A percentile compares a stretch with the other conserved stretches of the same genome.
Evolutionary conservation across 2,797 vertebrate species (phyloP).

Genomic region (Sebastes itinus): DNA sequence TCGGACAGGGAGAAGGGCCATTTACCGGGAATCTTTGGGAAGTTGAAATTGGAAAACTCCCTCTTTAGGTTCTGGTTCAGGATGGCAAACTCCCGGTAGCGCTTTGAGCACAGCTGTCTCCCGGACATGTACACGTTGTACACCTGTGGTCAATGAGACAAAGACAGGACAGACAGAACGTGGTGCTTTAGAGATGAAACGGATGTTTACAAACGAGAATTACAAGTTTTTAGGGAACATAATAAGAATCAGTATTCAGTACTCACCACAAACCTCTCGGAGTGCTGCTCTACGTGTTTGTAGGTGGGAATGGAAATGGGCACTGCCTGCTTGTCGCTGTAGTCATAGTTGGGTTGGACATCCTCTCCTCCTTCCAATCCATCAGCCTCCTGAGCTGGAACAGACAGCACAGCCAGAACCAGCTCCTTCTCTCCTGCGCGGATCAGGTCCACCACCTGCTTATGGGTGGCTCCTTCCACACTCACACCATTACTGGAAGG

Average conservation of each 20-base stretch:
- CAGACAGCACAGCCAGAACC: conserved; percentile 92
- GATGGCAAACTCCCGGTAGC: conserved; percentile 95
- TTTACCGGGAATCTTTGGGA: conserved; percentile 94
- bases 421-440: conserved; percentile 95
- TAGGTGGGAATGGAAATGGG: conserved; percentile 97
- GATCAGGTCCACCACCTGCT: conserved; percentile 99
- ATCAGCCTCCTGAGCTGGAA: conserved; percentile 92
- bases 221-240: not conserved
- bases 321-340: conserved; percentile 96
- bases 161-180: not conserved
- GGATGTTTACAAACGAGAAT: not conserved
- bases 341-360: conserved; percentile 92
- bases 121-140: conserved; percentile 98
- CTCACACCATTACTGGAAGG: conserved; percentile 90
- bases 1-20: conserved; percentile 98
- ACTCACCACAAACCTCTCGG: conserved; percentile 97
- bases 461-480: conserved; percentile 96
- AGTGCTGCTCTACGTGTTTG: conserved; percentile 96
- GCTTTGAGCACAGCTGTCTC: conserved; percentile 93
- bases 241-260: not conserved
- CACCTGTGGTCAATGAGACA: conserved; percentile 77
- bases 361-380: conserved; percentile 93
- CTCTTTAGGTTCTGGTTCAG: conserved; percentile 95
- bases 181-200: not conserved
- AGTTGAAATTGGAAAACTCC: conserved; percentile 94